Conservation (phyloP, 2,113 vertebrate genomes). For the Maccullochella peelii region DNA sequence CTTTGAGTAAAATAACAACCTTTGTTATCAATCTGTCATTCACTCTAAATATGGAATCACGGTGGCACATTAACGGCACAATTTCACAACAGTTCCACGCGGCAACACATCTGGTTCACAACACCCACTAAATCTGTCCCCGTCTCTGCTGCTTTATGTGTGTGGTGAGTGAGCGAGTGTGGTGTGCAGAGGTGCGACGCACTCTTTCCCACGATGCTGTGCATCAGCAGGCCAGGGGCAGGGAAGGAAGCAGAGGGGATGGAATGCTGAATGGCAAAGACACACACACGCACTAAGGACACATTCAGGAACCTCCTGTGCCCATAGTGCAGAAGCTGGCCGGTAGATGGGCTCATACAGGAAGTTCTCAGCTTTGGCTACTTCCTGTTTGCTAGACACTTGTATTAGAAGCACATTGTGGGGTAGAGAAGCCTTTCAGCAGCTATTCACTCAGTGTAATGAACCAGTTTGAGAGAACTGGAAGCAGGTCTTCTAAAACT, state of each 20-base stretch:
- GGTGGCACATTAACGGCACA: conserved; percentile 45
- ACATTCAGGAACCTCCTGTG: conserved; percentile 55
- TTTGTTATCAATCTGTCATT: conserved; percentile 41
- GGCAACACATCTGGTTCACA: conserved; percentile 56
- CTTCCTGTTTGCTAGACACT: conserved; percentile 83
- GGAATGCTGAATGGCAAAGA: conserved; percentile 62
- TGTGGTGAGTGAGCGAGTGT: conserved; percentile 66
- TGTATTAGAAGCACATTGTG: conserved; percentile 70
- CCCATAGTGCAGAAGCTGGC: conserved; percentile 55
- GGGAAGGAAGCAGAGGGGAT: conserved; percentile 80
- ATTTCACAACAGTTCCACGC: conserved; percentile 32
- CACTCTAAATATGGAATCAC: conserved; percentile 53
- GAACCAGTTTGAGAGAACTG: conserved; percentile 15
- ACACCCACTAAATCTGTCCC: conserved; percentile 67
- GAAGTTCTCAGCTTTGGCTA: conserved; percentile 83
- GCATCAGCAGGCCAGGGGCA: conserved; percentile 56
- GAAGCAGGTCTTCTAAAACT: conserved; percentile 16
- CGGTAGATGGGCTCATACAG: conserved; percentile 78
- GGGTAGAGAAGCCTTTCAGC: conserved; percentile 52
- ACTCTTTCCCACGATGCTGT: conserved; percentile 84
- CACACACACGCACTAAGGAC: conserved; percentile 24
- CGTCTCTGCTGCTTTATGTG: conserved; percentile 47
- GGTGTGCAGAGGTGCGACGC: conserved; percentile 66
- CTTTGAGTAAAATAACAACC: not conserved
- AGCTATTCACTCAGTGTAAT: conserved; percentile 56